phyloP scores from a whole-genome alignment of 2,113 vertebrate species.

The Mionectes macconnelli region DNA sequence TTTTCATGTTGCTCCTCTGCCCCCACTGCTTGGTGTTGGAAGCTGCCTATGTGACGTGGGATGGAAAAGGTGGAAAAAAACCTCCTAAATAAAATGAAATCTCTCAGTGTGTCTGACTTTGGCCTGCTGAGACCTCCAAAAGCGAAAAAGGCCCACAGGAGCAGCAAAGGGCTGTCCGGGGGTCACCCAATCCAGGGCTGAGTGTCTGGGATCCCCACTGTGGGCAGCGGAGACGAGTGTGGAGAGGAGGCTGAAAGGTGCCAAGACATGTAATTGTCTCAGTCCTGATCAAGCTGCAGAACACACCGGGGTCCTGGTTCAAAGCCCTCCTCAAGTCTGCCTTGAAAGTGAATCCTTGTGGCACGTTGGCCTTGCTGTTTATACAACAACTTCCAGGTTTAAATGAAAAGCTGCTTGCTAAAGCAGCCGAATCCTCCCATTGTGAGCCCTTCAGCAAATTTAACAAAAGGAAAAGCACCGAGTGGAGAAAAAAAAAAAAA shows the following conservation, averaged over 20 bases:
- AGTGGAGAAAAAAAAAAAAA: not conserved
- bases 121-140: conserved; percentile 54
- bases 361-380: conserved; percentile 72
- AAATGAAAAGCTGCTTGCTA: conserved; percentile 71
- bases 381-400: conserved; percentile 77
- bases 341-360: conserved; percentile 65
- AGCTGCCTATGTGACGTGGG: conserved; percentile 36
- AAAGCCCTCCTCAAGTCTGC: conserved; percentile 70
- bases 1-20: conserved; percentile 62
- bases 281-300: conserved; percentile 68
- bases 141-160: conserved; percentile 51
- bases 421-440: conserved; percentile 73
- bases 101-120: conserved; percentile 64
- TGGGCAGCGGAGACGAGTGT: conserved; percentile 60
- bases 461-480: conserved; percentile 77
- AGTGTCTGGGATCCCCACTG: conserved; percentile 58
- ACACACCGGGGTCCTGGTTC: conserved; percentile 65
- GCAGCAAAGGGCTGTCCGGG: conserved; percentile 54
- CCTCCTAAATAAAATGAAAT: not conserved
- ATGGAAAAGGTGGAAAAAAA: not conserved
- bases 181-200: conserved; percentile 44
- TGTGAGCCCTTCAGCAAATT: conserved; percentile 79
- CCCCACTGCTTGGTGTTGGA: conserved; percentile 56
- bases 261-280: conserved; percentile 68
- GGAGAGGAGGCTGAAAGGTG: conserved; percentile 68